These are phyloP conservation scores for Lasioglossum zephyrum DNA, from an alignment of 2,888 invertebrate species.

Conservation along the genomic window DNA sequence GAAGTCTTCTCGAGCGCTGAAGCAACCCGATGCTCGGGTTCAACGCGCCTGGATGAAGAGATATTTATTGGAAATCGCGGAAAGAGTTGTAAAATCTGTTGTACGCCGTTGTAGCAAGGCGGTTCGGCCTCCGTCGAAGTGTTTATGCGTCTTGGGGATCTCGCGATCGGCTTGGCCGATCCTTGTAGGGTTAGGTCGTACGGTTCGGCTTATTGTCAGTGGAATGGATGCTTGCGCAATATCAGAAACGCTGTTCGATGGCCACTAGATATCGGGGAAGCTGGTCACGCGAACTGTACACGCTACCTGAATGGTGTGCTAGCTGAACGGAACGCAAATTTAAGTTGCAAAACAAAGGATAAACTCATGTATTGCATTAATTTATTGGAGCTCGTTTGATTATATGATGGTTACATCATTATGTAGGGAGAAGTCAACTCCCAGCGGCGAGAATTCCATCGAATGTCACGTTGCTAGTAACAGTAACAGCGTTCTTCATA, in stretches of 20 bases:
- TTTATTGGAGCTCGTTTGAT: too few species aligned
- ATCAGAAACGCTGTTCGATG: constrained; percentile 70
- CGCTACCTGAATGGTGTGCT: constrained; percentile 57
- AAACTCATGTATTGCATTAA: too few species aligned
- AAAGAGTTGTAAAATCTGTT: constrained; percentile 24
- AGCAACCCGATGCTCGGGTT: neutral
- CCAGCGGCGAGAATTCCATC: too few species aligned
- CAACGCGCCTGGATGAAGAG: neutral
- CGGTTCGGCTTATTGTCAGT: constrained; percentile 60
- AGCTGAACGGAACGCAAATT: neutral
- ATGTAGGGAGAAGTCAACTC: too few species aligned
- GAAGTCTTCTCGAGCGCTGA: neutral
- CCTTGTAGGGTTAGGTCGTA: constrained; percentile 62
- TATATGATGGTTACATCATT: neutral
- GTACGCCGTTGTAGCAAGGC: neutral
- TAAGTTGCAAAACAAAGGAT: neutral
- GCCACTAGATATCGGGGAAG: constrained; percentile 69
- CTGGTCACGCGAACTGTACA: constrained; percentile 73
- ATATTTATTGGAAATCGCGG: constrained; percentile 28
- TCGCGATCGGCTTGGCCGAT: constrained; percentile 54
- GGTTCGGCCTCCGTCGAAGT: constrained; percentile 16
- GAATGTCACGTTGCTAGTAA: too few species aligned
- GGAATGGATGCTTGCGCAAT: constrained; percentile 70
- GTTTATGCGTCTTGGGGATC: constrained; percentile 44
- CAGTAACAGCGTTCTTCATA: too few species aligned